Evolutionary conservation across 2,113 vertebrate genomes (phyloP).

Genomic region (Strix uralensis): DNA sequence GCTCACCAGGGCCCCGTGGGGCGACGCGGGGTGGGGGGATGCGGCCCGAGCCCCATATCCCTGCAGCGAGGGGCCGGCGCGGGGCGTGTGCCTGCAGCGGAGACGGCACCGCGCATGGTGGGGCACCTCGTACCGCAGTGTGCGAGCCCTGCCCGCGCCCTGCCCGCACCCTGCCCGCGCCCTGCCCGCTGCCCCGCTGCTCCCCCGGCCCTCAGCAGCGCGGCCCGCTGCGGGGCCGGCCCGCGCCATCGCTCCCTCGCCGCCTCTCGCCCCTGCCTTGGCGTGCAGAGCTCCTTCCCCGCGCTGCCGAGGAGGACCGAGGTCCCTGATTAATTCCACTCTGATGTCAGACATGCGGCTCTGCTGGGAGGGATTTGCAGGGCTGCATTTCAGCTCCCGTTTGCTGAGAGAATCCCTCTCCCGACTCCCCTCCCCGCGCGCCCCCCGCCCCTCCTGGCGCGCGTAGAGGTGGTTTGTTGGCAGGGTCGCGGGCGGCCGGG

Average conservation of each 20-base stretch:
- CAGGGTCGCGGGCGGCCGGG: not conserved
- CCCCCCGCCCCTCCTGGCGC: not conserved
- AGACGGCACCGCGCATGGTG: not conserved
- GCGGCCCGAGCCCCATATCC: not conserved
- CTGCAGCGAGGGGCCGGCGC: not conserved
- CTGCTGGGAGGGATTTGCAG: slow-evolving; percentile 17
- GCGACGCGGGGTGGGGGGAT: not conserved
- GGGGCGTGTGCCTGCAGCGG: not conserved
- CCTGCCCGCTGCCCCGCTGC: not conserved
- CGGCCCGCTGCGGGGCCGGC: not conserved
- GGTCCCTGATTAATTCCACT: not conserved
- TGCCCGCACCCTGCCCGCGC: not conserved
- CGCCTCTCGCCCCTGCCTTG: not conserved
- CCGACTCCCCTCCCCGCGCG: not conserved
- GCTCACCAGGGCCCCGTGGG: rapidly evolving
- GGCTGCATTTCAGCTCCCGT: not conserved
- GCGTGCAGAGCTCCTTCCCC: not conserved
- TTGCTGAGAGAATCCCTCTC: not conserved
- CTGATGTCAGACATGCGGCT: slow-evolving; percentile 40
- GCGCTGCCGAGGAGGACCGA: not conserved
- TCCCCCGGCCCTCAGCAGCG: not conserved
- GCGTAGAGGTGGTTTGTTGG: not conserved
- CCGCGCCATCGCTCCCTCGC: not conserved
- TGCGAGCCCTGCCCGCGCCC: not conserved
- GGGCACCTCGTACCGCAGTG: not conserved